Evolutionary conservation across 2,113 vertebrate species (phyloP).

Genomic region (Prunella fulvescens): DNA sequence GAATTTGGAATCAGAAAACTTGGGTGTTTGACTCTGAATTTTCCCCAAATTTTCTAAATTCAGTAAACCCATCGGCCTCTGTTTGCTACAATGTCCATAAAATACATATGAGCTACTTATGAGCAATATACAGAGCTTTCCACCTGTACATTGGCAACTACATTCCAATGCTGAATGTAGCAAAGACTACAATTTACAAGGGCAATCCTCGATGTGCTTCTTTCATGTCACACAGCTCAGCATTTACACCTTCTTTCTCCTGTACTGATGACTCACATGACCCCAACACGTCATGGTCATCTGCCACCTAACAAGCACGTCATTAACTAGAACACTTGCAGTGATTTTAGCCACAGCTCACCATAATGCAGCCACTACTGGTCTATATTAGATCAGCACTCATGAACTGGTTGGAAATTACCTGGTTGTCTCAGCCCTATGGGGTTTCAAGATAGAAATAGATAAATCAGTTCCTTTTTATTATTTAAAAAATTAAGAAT

Average conservation of each 20-base stretch:
- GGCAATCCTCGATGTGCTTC: background rate
- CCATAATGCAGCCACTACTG: background rate
- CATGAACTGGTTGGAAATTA: background rate
- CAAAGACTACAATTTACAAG: background rate
- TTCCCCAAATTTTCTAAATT: background rate
- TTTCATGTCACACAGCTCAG: background rate
- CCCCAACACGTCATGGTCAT: background rate
- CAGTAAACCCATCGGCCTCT: background rate
- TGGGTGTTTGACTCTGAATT: background rate
- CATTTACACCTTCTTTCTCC: background rate
- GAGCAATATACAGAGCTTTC: background rate
- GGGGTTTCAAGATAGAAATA: background rate
- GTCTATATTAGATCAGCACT: background rate
- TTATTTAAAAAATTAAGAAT: background rate
- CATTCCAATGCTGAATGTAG: background rate
- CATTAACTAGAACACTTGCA: background rate
- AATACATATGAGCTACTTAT: background rate
- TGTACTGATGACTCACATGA: background rate
- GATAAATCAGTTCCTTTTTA: background rate
- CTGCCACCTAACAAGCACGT: background rate
- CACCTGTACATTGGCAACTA: background rate
- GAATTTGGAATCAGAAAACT: background rate
- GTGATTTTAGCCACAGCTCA: background rate
- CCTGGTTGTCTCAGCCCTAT: background rate
- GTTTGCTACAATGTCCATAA: background rate